Base-by-base conservation (phyloP, 2,797 vertebrate species). In the Lithobates pipiens region DNA sequence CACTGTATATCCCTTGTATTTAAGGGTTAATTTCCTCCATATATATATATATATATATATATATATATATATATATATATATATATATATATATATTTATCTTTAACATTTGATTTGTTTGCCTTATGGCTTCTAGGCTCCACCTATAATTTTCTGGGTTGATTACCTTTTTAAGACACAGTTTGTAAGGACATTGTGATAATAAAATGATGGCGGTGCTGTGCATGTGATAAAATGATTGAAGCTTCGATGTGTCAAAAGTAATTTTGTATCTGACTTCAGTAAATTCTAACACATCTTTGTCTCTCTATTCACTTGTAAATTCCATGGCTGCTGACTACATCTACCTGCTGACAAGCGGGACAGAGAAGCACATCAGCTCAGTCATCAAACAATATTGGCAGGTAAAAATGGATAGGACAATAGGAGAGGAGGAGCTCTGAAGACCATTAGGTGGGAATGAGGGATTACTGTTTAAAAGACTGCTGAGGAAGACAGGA, bases 311-410 rank as follows among this genome's bases (percentile, higher is more conserved):
- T 84, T 84, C 88, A 83, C 83, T 92, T 91, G 83, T 88, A 83
- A 89, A 89, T 42, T 89, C 93, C 92, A 89, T 95, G 95, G 93
- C 89, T 94, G 96, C 96, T 94, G 95, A 95, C 94, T 95, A 92
- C 88, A 90, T 95, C 71, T 95, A 95, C 94, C 96, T 94, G 94
- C 93, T 94, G 83, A 91, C 85, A 13, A 94, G 93, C 91, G 90
- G 92, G 88, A 87, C 89, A 0, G 85, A 94, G 77, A 88, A 88
- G 92, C 88, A 86, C 88, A 93, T 95, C 89, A 96, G 96, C 94
- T 93, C 92, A 82, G 93, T 94, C 94, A 96, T 97, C 95, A 96
- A 93, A 94, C 91, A 92, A 88, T 98, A 98, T 93, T 97, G 97
- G 96, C 97, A 98, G 96, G 95, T 96, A 95, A 96, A 93, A 92